A percentile compares a stretch with the other conserved stretches of the same genome.
phyloP scores from a whole-genome alignment of 2,113 vertebrate species.

The Orthonyx spaldingii region DNA sequence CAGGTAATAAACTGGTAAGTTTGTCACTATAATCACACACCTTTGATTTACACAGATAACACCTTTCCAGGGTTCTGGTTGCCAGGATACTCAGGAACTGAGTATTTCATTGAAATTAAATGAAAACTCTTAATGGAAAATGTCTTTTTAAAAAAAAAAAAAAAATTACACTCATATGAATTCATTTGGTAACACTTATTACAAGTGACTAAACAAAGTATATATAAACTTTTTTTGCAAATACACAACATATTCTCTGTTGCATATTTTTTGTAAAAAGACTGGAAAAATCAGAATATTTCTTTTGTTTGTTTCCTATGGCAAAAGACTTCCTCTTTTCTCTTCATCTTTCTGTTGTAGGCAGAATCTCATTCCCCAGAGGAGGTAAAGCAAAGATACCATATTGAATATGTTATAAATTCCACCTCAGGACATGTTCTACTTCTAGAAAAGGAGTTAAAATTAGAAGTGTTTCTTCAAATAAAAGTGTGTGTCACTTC shows the following conservation, averaged over 20 bases:
- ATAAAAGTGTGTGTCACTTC: background rate
- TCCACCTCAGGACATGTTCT: conserved; percentile 15
- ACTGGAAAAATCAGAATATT: background rate
- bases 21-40: background rate
- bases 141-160: background rate
- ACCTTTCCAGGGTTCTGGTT: background rate
- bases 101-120: background rate
- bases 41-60: background rate
- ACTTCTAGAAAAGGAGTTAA: conserved; percentile 2
- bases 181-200: background rate
- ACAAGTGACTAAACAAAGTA: background rate
- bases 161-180: background rate
- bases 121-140: background rate
- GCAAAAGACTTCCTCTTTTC: background rate
- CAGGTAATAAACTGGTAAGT: background rate
- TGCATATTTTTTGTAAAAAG: background rate
- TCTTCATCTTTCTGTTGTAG: background rate
- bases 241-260: background rate
- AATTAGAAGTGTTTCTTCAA: conserved; percentile 15
- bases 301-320: background rate
- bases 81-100: background rate
- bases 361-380: background rate
- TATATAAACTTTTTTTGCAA: background rate
- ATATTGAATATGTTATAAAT: conserved; percentile 15
- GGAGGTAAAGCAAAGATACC: background rate